Evolutionary conservation across 2,113 vertebrate genomes (phyloP).

Genomic region (Ivindomyrus marchei): DNA sequence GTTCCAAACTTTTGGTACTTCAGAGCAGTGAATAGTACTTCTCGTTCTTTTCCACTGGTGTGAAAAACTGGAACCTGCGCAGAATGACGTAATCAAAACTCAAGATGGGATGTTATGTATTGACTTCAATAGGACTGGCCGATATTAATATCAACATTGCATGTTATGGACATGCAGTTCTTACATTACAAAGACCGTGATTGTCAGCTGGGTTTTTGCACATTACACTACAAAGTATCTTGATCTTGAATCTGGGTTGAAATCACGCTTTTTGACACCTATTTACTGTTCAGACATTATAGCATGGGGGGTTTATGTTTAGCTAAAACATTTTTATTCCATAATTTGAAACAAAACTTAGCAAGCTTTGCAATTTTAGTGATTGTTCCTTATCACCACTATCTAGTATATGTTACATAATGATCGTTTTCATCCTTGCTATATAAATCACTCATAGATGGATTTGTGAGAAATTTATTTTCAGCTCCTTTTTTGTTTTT

Average conservation of each 20-base stretch:
- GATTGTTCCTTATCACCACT: neutral
- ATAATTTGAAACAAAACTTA: neutral
- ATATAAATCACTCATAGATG: neutral
- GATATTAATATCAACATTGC: neutral
- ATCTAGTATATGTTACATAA: neutral
- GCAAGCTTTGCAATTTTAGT: neutral
- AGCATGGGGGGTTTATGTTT: neutral
- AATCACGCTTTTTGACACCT: neutral
- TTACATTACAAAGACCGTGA: no score
- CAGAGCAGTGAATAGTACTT: neutral
- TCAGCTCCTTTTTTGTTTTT: neutral
- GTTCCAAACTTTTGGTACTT: neutral
- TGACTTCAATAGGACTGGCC: neutral
- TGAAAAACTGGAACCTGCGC: neutral
- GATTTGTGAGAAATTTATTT: neutral
- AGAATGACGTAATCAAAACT: neutral
- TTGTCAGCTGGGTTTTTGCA: no score
- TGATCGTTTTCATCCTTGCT: neutral
- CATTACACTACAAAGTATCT: no score
- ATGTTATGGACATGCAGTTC: neutral
- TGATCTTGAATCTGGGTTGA: neutral
- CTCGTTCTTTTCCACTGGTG: neutral
- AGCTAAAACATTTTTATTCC: neutral
- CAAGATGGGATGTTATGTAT: neutral
- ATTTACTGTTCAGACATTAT: neutral